phyloP scores from a whole-genome alignment of 2,888 invertebrate species.

The Diloba caeruleocephala region DNA sequence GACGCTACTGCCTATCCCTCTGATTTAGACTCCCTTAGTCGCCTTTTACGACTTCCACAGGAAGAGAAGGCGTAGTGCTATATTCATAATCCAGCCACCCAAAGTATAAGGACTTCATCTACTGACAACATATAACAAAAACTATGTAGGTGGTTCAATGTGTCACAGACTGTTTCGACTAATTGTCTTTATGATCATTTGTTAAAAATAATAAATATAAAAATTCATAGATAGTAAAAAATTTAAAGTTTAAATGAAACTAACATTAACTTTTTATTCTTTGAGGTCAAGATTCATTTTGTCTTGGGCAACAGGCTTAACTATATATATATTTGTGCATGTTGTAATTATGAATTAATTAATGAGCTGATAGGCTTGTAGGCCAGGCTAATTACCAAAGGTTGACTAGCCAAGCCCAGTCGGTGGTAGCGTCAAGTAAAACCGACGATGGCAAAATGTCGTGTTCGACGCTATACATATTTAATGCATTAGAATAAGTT shows the following conservation, averaged over 20 bases:
- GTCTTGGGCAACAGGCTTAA: conserved; percentile 34
- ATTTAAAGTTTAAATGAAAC: conserved; percentile 28
- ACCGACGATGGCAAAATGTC: not conserved
- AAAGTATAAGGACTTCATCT: too few species aligned
- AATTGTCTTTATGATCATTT: conserved; percentile 5
- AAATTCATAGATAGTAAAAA: conserved; percentile 13
- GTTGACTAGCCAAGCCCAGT: conserved; percentile 21
- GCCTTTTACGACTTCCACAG: too few species aligned
- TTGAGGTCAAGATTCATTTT: conserved; percentile 37
- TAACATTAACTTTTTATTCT: conserved; percentile 37
- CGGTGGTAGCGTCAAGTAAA: conserved; percentile 16
- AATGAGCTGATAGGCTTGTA: conserved; percentile 34
- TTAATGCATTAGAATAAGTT: not conserved
- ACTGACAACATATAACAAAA: too few species aligned
- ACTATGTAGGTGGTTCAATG: too few species aligned
- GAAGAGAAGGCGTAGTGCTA: too few species aligned
- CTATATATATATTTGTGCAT: conserved; percentile 30
- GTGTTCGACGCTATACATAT: too few species aligned
- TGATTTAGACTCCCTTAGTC: too few species aligned
- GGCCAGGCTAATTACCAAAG: conserved; percentile 25
- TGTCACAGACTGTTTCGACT: not conserved
- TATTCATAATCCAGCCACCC: too few species aligned
- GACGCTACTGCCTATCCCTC: too few species aligned
- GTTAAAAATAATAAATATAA: conserved; percentile 16
- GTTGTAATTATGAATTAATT: conserved; percentile 44